A percentile compares a stretch with the other conserved stretches of the same genome.
These are phyloP conservation scores for Pseudomyrmex gracilis DNA, from an alignment of 1,140 invertebrate genomes.

Conservation along the genomic window DNA sequence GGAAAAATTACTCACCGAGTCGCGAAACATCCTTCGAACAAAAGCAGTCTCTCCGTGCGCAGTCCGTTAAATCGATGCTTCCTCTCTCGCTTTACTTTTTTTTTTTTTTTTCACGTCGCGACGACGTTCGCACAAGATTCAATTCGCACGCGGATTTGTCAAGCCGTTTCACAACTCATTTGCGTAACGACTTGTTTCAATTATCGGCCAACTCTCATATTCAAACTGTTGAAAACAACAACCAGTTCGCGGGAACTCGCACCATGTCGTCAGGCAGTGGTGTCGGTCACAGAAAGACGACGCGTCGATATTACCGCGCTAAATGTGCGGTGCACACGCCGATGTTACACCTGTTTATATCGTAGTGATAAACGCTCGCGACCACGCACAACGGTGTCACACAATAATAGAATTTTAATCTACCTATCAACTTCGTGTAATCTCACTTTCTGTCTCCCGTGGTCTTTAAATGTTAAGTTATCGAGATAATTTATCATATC, in stretches of 20 bases:
- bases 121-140: neutral
- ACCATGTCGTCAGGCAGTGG: neutral
- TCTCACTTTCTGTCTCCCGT: neutral
- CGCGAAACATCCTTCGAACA: neutral
- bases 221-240: neutral
- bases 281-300: neutral
- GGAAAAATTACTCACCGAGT: conserved; percentile 11
- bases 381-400: neutral
- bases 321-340: neutral
- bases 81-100: neutral
- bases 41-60: neutral
- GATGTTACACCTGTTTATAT: conserved; percentile 36
- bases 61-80: neutral
- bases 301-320: neutral
- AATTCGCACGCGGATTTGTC: neutral
- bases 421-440: neutral
- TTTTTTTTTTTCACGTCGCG: neutral
- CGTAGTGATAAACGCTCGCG: conserved; percentile 29
- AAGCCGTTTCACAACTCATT: neutral
- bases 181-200: neutral
- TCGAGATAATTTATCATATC: neutral
- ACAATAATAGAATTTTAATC: conserved; percentile 12
- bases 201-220: neutral
- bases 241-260: neutral
- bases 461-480: conserved; percentile 1